phyloP scores from a whole-genome alignment of 37 sponge, comb jelly and placozoan species.

The Corticium candelabrum region DNA sequence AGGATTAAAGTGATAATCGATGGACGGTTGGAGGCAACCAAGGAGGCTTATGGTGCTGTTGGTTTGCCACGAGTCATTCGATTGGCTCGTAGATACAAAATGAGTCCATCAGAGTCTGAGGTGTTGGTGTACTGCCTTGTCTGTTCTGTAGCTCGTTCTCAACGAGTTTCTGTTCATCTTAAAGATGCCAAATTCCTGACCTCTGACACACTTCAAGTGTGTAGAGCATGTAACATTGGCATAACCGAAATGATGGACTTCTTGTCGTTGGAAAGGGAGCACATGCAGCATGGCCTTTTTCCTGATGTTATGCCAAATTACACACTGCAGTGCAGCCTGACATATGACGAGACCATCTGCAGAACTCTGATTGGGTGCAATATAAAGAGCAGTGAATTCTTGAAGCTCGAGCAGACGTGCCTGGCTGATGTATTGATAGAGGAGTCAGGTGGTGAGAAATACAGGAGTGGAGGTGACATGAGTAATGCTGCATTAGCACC shows the following conservation, averaged over 20 bases:
- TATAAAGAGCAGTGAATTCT: constrained; percentile 40
- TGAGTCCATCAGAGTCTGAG: constrained; percentile 38
- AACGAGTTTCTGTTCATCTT: background rate
- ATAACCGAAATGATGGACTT: constrained; percentile 35
- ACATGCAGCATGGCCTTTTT: constrained; percentile 73
- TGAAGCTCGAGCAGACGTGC: constrained; percentile 62
- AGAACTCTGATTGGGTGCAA: constrained; percentile 49
- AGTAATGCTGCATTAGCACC: no score
- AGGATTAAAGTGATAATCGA: constrained; percentile 31
- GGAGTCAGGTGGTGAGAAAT: constrained; percentile 40
- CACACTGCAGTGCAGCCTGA: constrained; percentile 28
- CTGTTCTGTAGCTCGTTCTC: background rate
- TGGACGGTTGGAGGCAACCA: constrained; percentile 25
- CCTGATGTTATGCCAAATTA: constrained; percentile 63
- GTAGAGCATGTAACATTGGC: constrained; percentile 33
- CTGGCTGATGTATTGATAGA: constrained; percentile 62
- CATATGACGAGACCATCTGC: constrained; percentile 36
- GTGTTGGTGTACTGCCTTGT: constrained; percentile 33
- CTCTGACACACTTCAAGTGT: constrained; percentile 21
- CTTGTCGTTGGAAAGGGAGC: constrained; percentile 31
- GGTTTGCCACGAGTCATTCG: constrained; percentile 49
- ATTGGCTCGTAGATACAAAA: constrained; percentile 33
- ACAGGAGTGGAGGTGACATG: background rate
- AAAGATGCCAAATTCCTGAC: background rate
- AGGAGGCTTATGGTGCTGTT: constrained; percentile 34